Evolutionary conservation across 2,888 invertebrate species (phyloP), one percentile per base, ranked within the genome.

Genomic region (Unio delphinus): DNA sequence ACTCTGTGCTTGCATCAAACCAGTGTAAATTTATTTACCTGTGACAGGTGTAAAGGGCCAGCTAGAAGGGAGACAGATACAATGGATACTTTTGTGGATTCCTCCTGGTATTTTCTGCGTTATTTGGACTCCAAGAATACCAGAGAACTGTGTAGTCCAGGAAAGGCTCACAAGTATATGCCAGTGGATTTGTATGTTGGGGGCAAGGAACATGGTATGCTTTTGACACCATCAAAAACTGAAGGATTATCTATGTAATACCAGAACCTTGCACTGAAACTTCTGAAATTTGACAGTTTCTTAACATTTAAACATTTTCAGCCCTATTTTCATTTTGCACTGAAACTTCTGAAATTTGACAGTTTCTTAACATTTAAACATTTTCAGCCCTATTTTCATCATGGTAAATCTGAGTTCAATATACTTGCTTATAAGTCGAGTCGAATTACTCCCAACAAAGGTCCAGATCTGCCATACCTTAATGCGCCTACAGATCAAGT

Each of bases 51-150:
- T 85, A 91, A 90, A 7, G 90, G 91, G 1, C 85, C 91, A 68
- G 97, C 97, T 0, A 91, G 90, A 74, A 91, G 96, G 76, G 99
- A 99, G 92, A 95, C 95, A 0, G 99, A 99, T 89, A 99, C 99
- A 0, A 96, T 99, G 96, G 99, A 99, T 88, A 99, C 99, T n/a
- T 99, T 99, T 92, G 96, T 99, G 30, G 99, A 99, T 90, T 99
- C 99, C 64, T 95, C 98, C 0, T 99, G 99, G 99, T 99, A 99
- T 89, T 99, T 94, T 89, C 92, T 98, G 80, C 92, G 99, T 60
- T 99, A 94, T 90, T 91, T 97, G 78, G 98, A 99, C 91, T 92
- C 95, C 0, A 87, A 92, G 17, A 98, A 98, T 91, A 78, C 90
- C 0, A 83, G 91, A 3, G 91, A 91, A 79, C 95, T 96, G 74